Percentiles rank a stretch among this genome's conserved stretches.
Conservation (phyloP, 1,140 invertebrate species). For the Ruditapes philippinarum region DNA sequence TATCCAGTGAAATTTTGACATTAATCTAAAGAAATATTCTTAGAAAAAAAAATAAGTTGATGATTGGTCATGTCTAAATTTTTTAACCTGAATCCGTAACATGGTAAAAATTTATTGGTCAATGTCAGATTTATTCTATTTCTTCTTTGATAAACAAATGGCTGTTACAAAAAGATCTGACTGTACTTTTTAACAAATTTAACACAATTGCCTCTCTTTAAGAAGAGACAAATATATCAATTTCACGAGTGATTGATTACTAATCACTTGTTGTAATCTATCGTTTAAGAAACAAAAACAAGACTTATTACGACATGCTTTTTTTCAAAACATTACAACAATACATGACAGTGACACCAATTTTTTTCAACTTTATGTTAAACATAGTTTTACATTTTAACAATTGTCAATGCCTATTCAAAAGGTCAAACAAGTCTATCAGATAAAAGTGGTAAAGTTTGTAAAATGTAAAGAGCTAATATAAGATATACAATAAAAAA, state of each 20-base stretch:
- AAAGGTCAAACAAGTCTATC: not conserved
- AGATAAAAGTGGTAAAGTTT: not conserved
- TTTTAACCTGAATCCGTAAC: no score
- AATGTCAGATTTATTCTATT: no score
- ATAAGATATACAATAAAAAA: not conserved
- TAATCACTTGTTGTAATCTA: not conserved
- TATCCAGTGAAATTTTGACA: no score
- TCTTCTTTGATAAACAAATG: no score
- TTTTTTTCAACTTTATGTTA: not conserved
- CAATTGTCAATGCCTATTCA: not conserved
- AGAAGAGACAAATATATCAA: constrained; percentile 10
- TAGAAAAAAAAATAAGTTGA: no score
- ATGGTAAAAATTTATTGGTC: no score
- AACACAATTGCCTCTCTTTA: no score
- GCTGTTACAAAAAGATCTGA: no score
- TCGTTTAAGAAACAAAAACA: constrained; percentile 3
- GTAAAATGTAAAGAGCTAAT: not conserved
- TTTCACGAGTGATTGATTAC: constrained; percentile 18
- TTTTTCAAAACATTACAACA: not conserved
- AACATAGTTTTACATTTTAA: not conserved
- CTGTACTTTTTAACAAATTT: no score
- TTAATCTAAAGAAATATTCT: no score
- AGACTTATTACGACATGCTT: constrained; percentile 1
- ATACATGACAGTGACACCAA: not conserved
- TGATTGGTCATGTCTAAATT: no score